Percentiles rank a stretch among this genome's conserved stretches.
Conservation (phyloP, 2,797 vertebrate genomes). For the Falco concolor region DNA sequence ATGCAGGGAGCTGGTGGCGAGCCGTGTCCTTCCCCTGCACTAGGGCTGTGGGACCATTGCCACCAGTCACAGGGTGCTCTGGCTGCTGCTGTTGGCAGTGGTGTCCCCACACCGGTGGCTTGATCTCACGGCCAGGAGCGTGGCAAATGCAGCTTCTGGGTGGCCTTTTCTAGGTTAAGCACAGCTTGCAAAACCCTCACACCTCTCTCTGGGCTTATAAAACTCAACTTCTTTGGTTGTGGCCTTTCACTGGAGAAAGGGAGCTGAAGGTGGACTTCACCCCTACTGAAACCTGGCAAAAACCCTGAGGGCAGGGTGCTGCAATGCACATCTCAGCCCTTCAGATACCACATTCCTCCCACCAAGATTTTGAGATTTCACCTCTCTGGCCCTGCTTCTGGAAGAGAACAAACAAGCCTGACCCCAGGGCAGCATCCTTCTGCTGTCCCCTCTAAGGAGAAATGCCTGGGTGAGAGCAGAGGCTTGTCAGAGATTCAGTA, state of each 20-base stretch:
- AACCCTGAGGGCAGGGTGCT: not conserved
- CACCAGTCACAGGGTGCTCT: rapidly evolving
- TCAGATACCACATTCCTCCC: not conserved
- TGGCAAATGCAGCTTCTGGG: not conserved
- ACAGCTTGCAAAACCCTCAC: not conserved
- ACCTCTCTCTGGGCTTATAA: not conserved
- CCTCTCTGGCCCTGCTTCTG: not conserved
- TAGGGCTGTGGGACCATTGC: not conserved
- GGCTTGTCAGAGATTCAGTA: not conserved
- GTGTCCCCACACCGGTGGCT: not conserved
- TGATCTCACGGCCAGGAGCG: not conserved
- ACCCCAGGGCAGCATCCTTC: not conserved
- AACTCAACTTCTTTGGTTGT: not conserved
- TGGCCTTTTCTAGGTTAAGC: not conserved
- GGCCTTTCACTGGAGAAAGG: not conserved
- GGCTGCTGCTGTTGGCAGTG: not conserved
- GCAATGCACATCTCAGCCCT: not conserved
- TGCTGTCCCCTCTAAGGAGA: not conserved
- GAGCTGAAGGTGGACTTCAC: not conserved
- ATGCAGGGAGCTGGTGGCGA: not conserved
- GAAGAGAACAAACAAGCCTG: not conserved
- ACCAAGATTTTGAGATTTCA: not conserved
- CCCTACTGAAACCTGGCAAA: not conserved
- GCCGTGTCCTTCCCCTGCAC: rapidly evolving
- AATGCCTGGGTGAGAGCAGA: rapidly evolving